Conservation (phyloP, 2,888 invertebrate species). For the Andricus curvator region DNA sequence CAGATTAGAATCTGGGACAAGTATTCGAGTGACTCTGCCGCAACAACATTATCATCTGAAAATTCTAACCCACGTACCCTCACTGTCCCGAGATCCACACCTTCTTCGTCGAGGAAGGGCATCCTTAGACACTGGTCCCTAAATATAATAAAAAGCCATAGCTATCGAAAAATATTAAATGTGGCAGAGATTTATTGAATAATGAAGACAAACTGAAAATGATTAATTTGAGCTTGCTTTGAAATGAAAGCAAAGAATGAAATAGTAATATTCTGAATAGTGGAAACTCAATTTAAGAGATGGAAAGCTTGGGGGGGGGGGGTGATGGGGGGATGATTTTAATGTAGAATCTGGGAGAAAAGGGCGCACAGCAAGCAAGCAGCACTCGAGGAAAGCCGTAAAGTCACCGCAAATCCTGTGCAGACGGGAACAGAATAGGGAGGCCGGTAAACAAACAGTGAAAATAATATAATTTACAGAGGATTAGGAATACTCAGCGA, state of each 20-base stretch:
- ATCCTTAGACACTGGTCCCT: no score
- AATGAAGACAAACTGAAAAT: no score
- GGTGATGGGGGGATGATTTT: constrained; percentile 58
- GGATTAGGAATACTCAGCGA: constrained; percentile 75
- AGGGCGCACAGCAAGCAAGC: constrained; percentile 44
- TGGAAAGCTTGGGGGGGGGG: constrained; percentile 46
- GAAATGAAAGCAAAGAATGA: not conserved
- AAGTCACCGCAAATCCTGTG: constrained; percentile 77
- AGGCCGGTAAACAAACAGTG: constrained; percentile 78
- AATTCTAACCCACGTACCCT: no score
- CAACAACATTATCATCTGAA: no score
- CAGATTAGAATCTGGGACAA: constrained; percentile 63
- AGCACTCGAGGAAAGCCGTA: constrained; percentile 69
- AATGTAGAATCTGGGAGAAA: constrained; percentile 63
- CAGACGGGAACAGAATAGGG: constrained; percentile 71
- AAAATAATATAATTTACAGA: constrained; percentile 79
- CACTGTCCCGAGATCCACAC: no score
- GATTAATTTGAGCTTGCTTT: not conserved
- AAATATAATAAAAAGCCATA: no score
- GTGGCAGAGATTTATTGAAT: not conserved
- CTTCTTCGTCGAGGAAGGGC: no score
- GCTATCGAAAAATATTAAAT: not conserved
- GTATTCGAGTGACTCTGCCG: no score
- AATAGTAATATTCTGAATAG: constrained; percentile 23
- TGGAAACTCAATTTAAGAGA: constrained; percentile 41